Base-by-base conservation (phyloP, 2,888 invertebrate genomes). In the Invenusta paracnida region DNA sequence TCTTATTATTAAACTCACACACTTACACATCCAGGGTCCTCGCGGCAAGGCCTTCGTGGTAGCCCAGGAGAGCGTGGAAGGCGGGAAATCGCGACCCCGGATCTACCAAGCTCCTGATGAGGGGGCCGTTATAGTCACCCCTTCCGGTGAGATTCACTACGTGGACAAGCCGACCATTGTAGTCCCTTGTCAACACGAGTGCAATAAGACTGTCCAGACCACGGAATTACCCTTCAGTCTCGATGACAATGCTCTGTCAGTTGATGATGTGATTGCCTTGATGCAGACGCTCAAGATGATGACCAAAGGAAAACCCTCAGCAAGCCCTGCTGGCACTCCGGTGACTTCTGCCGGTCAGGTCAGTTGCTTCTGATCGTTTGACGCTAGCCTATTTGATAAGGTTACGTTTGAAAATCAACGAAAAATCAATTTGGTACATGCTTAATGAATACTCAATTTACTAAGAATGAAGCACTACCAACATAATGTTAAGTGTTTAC, bases 231-330 rank as follows among this genome's bases (percentile, higher is more conserved):
- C 73, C 2, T 13, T 73, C 73, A 73, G 23, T 25, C 25, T 73
- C 11, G 23, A 73, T 5, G 73, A 73, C 17, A 73, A 73, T 25
- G 17, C 17, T 5, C 73, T 73, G 73, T 73, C 73, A 2, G 27
- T 73, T 5, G 73, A 73, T 23, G 73, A 73, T 25, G 73, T 73
- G 11, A 73, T 73, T 23, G 5, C 73, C 11, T 23, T 73, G 17
- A 73, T 73, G 73, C 73, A 73, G 27, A 73, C 73, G 27, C 73
- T 73, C 73, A 73, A 73, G 27, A 13, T 23, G 27, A 73, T 73
- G 73, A n/a, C 73, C 2, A 73, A 5, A 2, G 11, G 73, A n/a
- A n/a, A n/a, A n/a, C n/a, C n/a, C n/a, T n/a, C n/a, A n/a, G n/a
- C n/a, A n/a, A n/a, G n/a, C n/a, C n/a, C n/a, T n/a, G n/a, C n/a